These are phyloP conservation scores for Drosophila koepferae DNA, from an alignment of 2,888 invertebrate species.

Conservation along the genomic window DNA sequence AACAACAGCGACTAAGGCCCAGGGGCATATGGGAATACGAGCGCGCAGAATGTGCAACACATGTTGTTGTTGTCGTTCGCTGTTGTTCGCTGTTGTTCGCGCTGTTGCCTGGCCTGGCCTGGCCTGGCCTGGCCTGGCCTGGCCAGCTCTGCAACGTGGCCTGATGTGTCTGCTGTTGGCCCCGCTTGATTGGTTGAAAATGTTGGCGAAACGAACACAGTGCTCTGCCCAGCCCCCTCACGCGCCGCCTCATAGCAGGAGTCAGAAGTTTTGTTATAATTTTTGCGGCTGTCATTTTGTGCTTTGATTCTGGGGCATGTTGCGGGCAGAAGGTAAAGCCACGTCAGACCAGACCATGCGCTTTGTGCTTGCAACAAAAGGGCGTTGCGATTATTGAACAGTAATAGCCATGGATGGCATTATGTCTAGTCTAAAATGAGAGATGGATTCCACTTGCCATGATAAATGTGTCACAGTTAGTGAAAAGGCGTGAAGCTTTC, in stretches of 20 bases:
- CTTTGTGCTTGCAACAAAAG: slow-evolving; percentile 49
- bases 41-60: slow-evolving; percentile 72
- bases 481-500: slow-evolving; percentile 15
- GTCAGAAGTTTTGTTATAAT: slow-evolving; percentile 74
- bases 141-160: slow-evolving; percentile 15
- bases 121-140: background rate
- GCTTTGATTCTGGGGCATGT: slow-evolving; percentile 60
- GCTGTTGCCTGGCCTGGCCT: slow-evolving; percentile 45
- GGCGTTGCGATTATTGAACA: slow-evolving; percentile 50
- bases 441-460: slow-evolving; percentile 19
- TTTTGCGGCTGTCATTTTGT: slow-evolving; percentile 73
- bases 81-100: slow-evolving; percentile 56
- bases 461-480: slow-evolving; percentile 34
- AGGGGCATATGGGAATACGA: slow-evolving; percentile 66
- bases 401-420: slow-evolving; percentile 9
- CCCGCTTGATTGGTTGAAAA: slow-evolving; percentile 76
- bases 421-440: background rate
- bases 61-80: slow-evolving; percentile 69
- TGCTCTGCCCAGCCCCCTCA: background rate
- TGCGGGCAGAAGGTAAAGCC: slow-evolving; percentile 22
- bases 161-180: slow-evolving; percentile 66
- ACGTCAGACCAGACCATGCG: slow-evolving; percentile 17
- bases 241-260: background rate
- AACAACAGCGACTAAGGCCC: slow-evolving; percentile 39
- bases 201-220: slow-evolving; percentile 59